phyloP scores from a whole-genome alignment of 2,888 invertebrate genomes.

The Apocheima hispidaria region DNA sequence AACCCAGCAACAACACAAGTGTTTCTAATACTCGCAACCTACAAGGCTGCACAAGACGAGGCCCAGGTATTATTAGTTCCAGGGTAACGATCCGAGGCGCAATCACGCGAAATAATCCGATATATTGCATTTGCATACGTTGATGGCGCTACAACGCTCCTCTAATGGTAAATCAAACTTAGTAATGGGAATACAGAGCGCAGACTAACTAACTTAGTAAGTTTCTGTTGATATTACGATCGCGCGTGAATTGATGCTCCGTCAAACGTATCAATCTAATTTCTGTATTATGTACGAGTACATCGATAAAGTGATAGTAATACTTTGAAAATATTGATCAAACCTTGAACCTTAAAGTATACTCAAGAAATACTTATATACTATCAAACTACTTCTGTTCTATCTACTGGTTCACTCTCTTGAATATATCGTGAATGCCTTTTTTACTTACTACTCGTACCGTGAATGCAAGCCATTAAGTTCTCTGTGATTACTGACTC shows the following conservation, averaged over 20 bases:
- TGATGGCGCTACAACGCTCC: not conserved
- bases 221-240: constrained; percentile 1
- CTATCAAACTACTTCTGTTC: too few species aligned
- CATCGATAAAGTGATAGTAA: not conserved
- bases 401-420: too few species aligned
- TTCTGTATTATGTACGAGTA: not conserved
- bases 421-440: too few species aligned
- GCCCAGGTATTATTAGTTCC: not conserved
- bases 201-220: constrained; percentile 8
- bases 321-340: too few species aligned
- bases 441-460: too few species aligned
- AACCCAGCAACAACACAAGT: not conserved
- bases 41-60: not conserved
- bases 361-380: too few species aligned
- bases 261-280: not conserved
- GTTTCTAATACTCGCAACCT: not conserved
- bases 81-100: not conserved
- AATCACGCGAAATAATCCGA: constrained; percentile 20
- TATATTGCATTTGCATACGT: constrained; percentile 29
- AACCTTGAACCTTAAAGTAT: too few species aligned
- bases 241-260: not conserved
- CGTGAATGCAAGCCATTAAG: too few species aligned
- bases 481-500: too few species aligned
- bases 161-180: constrained; percentile 17
- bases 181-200: not conserved